Conservation (phyloP, 2,797 vertebrate genomes). For the Menidia menidia region DNA sequence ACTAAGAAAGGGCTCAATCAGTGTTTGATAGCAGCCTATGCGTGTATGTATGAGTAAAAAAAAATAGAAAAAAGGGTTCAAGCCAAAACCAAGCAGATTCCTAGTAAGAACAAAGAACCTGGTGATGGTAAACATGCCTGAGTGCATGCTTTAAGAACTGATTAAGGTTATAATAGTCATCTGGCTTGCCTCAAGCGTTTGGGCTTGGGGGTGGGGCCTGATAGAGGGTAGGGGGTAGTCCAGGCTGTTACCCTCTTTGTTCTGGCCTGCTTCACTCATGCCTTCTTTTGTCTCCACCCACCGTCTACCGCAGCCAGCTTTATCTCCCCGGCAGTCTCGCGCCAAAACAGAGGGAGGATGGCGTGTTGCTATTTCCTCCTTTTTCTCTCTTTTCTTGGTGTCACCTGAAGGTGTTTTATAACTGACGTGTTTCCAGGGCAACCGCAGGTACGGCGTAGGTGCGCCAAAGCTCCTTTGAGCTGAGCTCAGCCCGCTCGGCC, state of each 20-base stretch:
- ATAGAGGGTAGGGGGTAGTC: slow-evolving; percentile 55
- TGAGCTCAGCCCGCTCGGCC: slow-evolving; percentile 5
- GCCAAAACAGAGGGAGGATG: slow-evolving; percentile 58
- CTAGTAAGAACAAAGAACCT: slow-evolving; percentile 63
- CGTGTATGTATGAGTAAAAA: slow-evolving; percentile 4
- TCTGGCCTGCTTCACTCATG: slow-evolving; percentile 73
- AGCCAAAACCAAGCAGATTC: slow-evolving; percentile 33
- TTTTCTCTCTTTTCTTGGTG: slow-evolving; percentile 2
- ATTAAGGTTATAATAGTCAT: slow-evolving; percentile 77
- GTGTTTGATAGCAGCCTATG: neutral
- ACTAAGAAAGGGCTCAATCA: neutral
- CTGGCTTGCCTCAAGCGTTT: slow-evolving; percentile 61
- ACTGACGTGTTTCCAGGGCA: slow-evolving; percentile 39
- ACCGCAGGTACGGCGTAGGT: slow-evolving; percentile 47
- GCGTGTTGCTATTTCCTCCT: slow-evolving; percentile 32
- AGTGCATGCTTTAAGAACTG: slow-evolving; percentile 70
- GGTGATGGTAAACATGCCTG: slow-evolving; percentile 58
- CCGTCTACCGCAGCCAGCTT: slow-evolving; percentile 65
- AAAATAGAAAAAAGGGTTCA: neutral
- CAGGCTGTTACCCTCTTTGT: slow-evolving; percentile 76
- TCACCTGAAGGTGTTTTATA: slow-evolving; percentile 9
- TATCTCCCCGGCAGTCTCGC: slow-evolving; percentile 64
- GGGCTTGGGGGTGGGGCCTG: slow-evolving; percentile 57
- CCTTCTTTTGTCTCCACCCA: slow-evolving; percentile 78
- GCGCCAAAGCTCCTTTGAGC: slow-evolving; percentile 20